Evolutionary conservation across 2,888 invertebrate species (phyloP), one percentile per base, ranked within the genome.

Genomic region (Napeogenes inachia): DNA sequence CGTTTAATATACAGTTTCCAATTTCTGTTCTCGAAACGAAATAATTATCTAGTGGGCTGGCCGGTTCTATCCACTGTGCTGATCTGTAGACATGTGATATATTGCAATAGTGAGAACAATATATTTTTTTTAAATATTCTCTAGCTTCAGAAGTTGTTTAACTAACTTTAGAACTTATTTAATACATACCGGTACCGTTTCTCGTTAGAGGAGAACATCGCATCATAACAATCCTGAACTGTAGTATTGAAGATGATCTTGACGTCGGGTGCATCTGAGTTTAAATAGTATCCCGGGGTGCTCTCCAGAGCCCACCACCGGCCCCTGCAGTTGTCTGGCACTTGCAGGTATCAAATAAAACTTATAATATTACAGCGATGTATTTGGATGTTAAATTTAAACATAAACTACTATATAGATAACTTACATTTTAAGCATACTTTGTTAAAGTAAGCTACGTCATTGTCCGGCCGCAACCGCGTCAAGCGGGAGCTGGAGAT

Each of bases 261-360:
- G 4, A 79, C 66, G 68, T 92, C 91, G 59, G 92, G 91, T 66
- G 92, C 92, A 70, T 94, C 93, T 13, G 94, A 93, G 61, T 95
- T 92, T 70, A 97, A 83, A 70, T 94, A 93, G 71, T 94, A 94
- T 12, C 96, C 95, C 10, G 95, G 94, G 59, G 94, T 94, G 72
- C 93, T 92, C 75, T 96, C 96, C 58, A 96, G 87, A 38, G 93
- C 91, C 97, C 97, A 97, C 72, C 93, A 92, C 63, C 93, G 93
- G 8, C 85, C 81, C 57, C 89, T 85, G 78, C 95, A 95, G 54
- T 73, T 73, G 2, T 74, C 73, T 32, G 83, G 75, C 63, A 84
- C 89, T 89, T 64, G 30, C 60, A 66, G 35, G 45, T 66, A 13
- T 54, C 45, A 58, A 53, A 56, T 58, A 13, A 57, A 46, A 42